A percentile compares a stretch with the other conserved stretches of the same genome.
phyloP scores from a whole-genome alignment of 2,113 vertebrate genomes.

The Aegithalos caudatus region DNA sequence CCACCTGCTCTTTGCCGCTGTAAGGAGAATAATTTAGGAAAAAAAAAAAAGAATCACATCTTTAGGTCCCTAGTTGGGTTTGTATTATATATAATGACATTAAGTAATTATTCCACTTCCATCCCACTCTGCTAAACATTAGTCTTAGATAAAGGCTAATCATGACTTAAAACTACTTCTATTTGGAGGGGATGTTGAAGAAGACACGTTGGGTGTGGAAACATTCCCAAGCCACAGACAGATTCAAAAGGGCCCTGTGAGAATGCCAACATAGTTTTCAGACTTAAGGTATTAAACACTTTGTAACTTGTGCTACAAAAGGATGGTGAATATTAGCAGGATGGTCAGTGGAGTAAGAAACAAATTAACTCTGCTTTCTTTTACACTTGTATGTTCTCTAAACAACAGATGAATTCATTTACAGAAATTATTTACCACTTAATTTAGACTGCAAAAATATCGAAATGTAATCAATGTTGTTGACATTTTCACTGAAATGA shows the following conservation, averaged over 20 bases:
- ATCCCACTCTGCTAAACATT: neutral
- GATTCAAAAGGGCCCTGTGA: neutral
- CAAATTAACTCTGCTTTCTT: neutral
- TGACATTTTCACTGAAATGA: neutral
- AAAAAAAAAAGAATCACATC: neutral
- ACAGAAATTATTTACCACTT: neutral
- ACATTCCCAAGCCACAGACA: neutral
- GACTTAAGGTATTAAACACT: neutral
- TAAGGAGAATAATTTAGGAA: neutral
- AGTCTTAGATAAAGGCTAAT: neutral
- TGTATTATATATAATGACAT: neutral
- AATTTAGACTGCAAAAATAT: neutral
- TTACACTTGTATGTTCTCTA: neutral
- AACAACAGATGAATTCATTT: neutral
- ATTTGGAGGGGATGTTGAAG: neutral
- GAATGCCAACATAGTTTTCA: neutral
- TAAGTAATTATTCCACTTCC: neutral
- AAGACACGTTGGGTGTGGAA: neutral
- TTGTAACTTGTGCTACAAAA: neutral
- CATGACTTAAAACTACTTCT: neutral
- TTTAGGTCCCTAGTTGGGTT: neutral
- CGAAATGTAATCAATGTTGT: neutral
- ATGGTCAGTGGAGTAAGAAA: neutral
- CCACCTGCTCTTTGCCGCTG: neutral
- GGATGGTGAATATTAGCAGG: neutral